Percentiles rank a stretch among this genome's conserved stretches.
Evolutionary conservation across 2,797 vertebrate species (phyloP).

Genomic region (Anolis apletophallus): DNA sequence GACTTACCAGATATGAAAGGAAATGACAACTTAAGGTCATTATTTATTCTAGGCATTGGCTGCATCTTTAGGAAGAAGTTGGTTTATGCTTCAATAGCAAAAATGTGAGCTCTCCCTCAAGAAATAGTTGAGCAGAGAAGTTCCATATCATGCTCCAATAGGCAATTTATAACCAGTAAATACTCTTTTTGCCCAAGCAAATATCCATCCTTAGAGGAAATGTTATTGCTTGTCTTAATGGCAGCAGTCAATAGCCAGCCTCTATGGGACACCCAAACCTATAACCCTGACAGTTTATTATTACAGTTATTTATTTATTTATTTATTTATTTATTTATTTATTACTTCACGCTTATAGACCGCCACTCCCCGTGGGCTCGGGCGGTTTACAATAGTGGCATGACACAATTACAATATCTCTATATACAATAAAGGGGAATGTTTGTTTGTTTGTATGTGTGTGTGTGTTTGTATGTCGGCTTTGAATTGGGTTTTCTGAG

Average conservation of each 20-base stretch:
- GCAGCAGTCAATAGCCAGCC: background rate
- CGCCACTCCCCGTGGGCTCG: too few relatives aligned
- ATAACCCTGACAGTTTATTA: background rate
- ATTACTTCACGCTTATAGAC: too few relatives aligned
- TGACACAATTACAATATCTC: too few relatives aligned
- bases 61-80: slow-evolving; percentile 6
- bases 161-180: background rate
- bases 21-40: slow-evolving; percentile 12
- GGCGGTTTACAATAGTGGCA: too few relatives aligned
- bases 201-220: background rate
- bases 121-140: background rate
- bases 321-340: too few relatives aligned
- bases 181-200: background rate
- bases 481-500: too few relatives aligned
- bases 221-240: background rate
- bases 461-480: too few relatives aligned
- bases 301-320: too few relatives aligned
- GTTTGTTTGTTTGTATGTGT: too few relatives aligned
- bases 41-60: slow-evolving; percentile 34
- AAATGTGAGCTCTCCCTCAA: background rate
- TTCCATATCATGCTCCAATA: background rate
- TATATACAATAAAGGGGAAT: too few relatives aligned
- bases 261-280: background rate
- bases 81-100: slow-evolving; percentile 2
- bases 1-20: background rate